Evolutionary conservation across 2,797 vertebrate species (phyloP), one percentile per base, ranked within the genome.

Genomic region (Falco naumanni): DNA sequence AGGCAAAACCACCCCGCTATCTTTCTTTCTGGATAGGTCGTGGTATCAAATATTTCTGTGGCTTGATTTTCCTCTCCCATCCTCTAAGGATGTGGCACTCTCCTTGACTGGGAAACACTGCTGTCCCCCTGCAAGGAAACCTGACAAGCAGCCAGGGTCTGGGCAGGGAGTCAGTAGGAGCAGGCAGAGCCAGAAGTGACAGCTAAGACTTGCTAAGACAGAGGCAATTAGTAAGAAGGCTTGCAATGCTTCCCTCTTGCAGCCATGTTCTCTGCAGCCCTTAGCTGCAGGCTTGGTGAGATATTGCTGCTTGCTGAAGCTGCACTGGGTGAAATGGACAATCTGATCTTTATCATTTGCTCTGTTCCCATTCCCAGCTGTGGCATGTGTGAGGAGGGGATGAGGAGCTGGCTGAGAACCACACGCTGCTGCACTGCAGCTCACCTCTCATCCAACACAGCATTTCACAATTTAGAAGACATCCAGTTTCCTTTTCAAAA

Each of bases 341-440:
- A 7, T 8, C 29, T 13, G 47, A 11, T 10, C 43, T 15, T n/a
- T 28, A 1, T 31, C 39, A 2, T 66, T 59, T 41, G 48, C 71
- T 61, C 59, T 43, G 43, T 34, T 33, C 1, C 48, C 41, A 3
- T 68, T 69, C 64, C 89, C 11, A 6, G 66, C 81, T 0, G 2
- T 15, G 65, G 41, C 25, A 12, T 5, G 16, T 57, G 19, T 9
- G 70, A 28, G 24, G 63, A 76, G 71, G 29, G 57, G 22, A 14
- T 22, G 4, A 70, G 79, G 72, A 78, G 45, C 65, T 26, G 80
- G 53, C 70, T 76, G 80, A 33, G 83, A 10, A 0, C 45, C 51
- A 10, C 45, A 11, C 0, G 0, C 33, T 81, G 87, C 95, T 92
- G 93, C 92, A 82, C 84, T 90, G 96, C 93, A 90, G 93, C 83